Evolutionary conservation across 1,140 invertebrate species (phyloP).

Genomic region (Centruroides sculpturatus): DNA sequence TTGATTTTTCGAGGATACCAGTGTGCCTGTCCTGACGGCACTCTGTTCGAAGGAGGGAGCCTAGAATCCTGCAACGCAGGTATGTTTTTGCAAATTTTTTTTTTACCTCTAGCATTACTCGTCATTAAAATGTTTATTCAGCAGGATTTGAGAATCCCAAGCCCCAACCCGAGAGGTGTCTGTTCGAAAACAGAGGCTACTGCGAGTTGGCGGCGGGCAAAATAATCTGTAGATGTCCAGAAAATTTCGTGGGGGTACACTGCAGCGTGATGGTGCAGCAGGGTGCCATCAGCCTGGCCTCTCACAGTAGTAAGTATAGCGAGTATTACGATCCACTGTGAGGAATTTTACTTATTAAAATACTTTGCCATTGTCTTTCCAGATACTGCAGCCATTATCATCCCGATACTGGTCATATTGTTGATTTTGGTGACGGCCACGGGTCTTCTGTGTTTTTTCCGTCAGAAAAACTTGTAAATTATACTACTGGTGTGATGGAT

Average conservation of each 20-base stretch:
- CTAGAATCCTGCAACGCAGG: slow-evolving; percentile 56
- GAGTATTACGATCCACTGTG: neutral
- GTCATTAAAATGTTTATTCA: neutral
- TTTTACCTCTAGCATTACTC: neutral
- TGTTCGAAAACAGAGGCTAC: slow-evolving; percentile 72
- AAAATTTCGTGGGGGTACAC: slow-evolving; percentile 46
- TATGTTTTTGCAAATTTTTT: slow-evolving; percentile 22
- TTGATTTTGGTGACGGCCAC: slow-evolving; percentile 50
- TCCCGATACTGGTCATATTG: slow-evolving; percentile 64
- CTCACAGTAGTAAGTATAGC: slow-evolving; percentile 1
- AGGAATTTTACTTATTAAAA: neutral
- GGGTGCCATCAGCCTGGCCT: neutral
- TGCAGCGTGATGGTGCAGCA: slow-evolving; percentile 43
- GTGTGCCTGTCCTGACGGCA: slow-evolving; percentile 73
- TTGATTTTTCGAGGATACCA: slow-evolving; percentile 66
- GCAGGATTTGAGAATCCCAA: slow-evolving; percentile 44
- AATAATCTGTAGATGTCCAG: slow-evolving; percentile 50
- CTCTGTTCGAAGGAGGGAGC: slow-evolving; percentile 2
- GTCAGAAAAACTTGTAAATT: slow-evolving; percentile 55
- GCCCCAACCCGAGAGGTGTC: slow-evolving; percentile 57
- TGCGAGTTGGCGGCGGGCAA: slow-evolving; percentile 44
- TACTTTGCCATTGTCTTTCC: slow-evolving; percentile 1
- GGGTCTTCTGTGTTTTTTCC: slow-evolving; percentile 55
- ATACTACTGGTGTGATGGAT: too few species aligned
- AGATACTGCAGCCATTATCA: slow-evolving; percentile 51